These are phyloP conservation scores for Meteorus sp. DNA, from an alignment of 1,140 invertebrate genomes.

Conservation along the genomic window DNA sequence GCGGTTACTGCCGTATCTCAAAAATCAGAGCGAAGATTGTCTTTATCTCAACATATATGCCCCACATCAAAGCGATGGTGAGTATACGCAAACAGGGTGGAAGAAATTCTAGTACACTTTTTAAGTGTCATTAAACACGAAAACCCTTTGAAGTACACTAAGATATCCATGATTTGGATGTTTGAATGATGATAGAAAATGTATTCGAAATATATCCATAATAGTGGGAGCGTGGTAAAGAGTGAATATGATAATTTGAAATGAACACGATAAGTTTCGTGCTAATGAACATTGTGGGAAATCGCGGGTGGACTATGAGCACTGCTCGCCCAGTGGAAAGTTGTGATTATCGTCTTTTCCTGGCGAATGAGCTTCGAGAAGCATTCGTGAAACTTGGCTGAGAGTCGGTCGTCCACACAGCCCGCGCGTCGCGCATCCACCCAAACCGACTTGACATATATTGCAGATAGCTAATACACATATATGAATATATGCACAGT, in stretches of 20 bases:
- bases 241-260: conserved; percentile 23
- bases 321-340: conserved; percentile 11
- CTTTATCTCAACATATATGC: conserved; percentile 91
- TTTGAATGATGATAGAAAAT: too few relatives aligned
- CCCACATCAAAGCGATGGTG: conserved; percentile 70
- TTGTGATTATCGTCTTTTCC: conserved; percentile 27
- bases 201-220: conserved; percentile 3
- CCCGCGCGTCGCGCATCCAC: too few relatives aligned
- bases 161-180: too few relatives aligned
- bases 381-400: conserved; percentile 21
- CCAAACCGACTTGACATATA: too few relatives aligned
- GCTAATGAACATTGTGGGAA: conserved; percentile 19
- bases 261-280: conserved; percentile 24
- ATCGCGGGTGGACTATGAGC: conserved; percentile 4
- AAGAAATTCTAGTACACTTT: background rate
- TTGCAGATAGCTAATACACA: too few relatives aligned
- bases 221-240: too few relatives aligned
- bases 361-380: conserved; percentile 23
- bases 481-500: too few relatives aligned
- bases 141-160: background rate
- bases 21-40: conserved; percentile 88
- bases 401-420: too few relatives aligned
- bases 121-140: background rate
- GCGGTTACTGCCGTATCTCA: conserved; percentile 71
- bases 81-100: conserved; percentile 28